These are phyloP conservation scores for Calypte anna DNA, from an alignment of 2,113 vertebrate genomes.

Conservation along the genomic window DNA sequence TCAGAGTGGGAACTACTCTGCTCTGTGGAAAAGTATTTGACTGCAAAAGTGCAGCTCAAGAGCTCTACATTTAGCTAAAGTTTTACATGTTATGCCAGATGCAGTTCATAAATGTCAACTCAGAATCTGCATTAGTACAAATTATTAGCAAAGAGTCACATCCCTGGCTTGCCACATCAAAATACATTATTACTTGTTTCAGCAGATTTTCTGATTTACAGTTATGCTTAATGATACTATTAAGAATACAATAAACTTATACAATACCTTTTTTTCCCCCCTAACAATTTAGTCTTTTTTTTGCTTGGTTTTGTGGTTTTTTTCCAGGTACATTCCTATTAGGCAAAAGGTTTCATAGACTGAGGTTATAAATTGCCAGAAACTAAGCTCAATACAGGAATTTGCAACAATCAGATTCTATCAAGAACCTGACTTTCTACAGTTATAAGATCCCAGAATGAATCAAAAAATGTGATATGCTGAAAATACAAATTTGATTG, in stretches of 20 bases:
- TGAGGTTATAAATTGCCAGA: conserved; percentile 15
- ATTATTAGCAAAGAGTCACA: conserved; percentile 64
- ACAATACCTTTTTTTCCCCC: background rate
- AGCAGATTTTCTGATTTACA: conserved; percentile 51
- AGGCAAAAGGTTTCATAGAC: background rate
- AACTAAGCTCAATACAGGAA: background rate
- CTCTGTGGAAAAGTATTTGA: conserved; percentile 44
- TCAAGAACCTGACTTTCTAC: background rate
- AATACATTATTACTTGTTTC: conserved; percentile 37
- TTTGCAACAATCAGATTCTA: background rate
- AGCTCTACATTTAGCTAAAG: conserved; percentile 48
- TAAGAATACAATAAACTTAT: conserved; percentile 26
- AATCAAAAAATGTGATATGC: background rate
- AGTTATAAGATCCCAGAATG: background rate
- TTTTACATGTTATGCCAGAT: conserved; percentile 63
- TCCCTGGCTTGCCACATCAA: background rate
- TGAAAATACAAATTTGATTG: background rate
- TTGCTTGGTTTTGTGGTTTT: background rate
- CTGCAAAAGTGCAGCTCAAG: conserved; percentile 48
- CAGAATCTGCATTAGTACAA: conserved; percentile 60
- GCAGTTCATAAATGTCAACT: conserved; percentile 68
- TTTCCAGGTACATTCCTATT: background rate
- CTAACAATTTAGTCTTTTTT: background rate
- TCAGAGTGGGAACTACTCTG: background rate
- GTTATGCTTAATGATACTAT: conserved; percentile 7